Conservation (phyloP, 2,888 invertebrate genomes). For the Papilio demoleus region DNA sequence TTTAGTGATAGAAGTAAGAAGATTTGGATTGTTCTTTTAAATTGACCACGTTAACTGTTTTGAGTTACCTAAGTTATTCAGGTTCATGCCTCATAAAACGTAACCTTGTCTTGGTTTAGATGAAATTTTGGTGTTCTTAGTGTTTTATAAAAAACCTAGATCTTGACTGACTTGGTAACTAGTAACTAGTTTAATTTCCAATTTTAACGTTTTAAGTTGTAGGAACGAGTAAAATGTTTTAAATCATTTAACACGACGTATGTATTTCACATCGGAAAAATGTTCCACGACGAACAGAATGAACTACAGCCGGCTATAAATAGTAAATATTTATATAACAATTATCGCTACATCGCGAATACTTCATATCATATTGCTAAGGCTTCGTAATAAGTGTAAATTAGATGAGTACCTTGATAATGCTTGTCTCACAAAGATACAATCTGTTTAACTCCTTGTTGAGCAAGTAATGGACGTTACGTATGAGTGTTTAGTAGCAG, state of each 20-base stretch:
- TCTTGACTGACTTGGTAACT: neutral
- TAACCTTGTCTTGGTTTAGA: too few relatives aligned
- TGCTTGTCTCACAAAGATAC: slow-evolving; percentile 5
- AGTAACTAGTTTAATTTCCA: too few relatives aligned
- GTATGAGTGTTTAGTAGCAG: slow-evolving; percentile 28
- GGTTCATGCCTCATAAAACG: neutral
- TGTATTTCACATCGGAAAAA: slow-evolving; percentile 47
- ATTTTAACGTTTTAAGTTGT: too few relatives aligned
- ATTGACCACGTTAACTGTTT: neutral
- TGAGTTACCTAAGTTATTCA: neutral
- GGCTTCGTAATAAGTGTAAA: slow-evolving; percentile 7
- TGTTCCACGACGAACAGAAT: slow-evolving; percentile 59
- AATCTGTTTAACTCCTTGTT: slow-evolving; percentile 1
- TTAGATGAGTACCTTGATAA: slow-evolving; percentile 2
- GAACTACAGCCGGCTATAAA: slow-evolving; percentile 65
- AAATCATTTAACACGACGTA: neutral
- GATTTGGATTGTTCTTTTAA: too few relatives aligned
- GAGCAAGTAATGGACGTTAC: slow-evolving; percentile 53
- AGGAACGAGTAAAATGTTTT: too few relatives aligned
- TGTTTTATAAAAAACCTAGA: too few relatives aligned
- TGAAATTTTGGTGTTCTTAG: neutral
- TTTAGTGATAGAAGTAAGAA: neutral
- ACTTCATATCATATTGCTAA: slow-evolving; percentile 44
- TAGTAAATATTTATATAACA: slow-evolving; percentile 78
- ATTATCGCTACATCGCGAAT: slow-evolving; percentile 73